Conservation (phyloP, 1,140 invertebrate species). For the Zaprionus africanus region DNA sequence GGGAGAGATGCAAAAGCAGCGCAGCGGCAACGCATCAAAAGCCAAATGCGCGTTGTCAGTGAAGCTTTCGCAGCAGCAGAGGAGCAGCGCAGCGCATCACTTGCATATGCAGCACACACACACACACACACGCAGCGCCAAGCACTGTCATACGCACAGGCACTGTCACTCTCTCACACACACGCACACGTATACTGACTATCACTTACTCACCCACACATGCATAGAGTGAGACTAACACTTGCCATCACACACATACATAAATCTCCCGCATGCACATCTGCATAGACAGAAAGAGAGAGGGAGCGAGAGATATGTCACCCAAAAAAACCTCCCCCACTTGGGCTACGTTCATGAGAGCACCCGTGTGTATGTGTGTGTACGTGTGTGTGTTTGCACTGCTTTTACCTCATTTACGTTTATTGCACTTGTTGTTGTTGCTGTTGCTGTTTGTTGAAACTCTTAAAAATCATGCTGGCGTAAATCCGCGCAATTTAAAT, state of each 20-base stretch:
- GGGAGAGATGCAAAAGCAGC: conserved; percentile 26
- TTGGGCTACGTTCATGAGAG: not conserved
- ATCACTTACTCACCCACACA: no score
- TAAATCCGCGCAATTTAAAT: conserved; percentile 79
- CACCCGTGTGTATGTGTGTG: conserved; percentile 9
- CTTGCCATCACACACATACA: not conserved
- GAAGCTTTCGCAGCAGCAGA: conserved; percentile 60
- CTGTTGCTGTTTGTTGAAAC: conserved; percentile 51
- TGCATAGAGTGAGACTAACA: not conserved
- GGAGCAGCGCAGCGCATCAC: not conserved
- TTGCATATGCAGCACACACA: conserved; percentile 2
- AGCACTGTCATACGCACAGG: no score
- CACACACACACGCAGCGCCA: not conserved
- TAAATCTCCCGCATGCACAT: not conserved
- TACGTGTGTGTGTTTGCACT: not conserved
- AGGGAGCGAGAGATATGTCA: conserved; percentile 1
- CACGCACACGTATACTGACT: not conserved
- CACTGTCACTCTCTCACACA: not conserved
- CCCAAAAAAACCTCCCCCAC: conserved; percentile 47
- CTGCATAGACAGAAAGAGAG: not conserved
- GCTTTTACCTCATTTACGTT: conserved; percentile 59
- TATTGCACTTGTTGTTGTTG: conserved; percentile 29
- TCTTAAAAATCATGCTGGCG: conserved; percentile 72
- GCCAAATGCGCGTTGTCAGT: conserved; percentile 2
- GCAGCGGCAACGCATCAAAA: conserved; percentile 1